A percentile compares a stretch with the other conserved stretches of the same genome.
Conservation (phyloP, 2,888 invertebrate genomes). For the Nudaria mundana region DNA sequence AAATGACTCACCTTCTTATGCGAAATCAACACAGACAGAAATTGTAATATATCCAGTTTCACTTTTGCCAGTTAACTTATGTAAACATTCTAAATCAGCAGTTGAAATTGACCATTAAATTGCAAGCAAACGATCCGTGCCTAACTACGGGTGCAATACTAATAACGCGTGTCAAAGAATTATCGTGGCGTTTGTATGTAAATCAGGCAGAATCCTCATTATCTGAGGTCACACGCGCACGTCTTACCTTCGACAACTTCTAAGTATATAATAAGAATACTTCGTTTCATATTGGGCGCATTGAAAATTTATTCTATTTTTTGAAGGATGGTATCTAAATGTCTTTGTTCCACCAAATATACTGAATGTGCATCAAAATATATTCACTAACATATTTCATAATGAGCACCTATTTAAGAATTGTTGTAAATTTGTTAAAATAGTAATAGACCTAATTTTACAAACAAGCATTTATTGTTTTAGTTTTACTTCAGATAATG, state of each 20-base stretch:
- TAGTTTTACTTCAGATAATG: too few relatives aligned
- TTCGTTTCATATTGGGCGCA: background rate
- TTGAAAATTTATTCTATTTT: slow-evolving; percentile 1
- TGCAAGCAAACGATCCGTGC: background rate
- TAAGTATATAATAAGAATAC: too few relatives aligned
- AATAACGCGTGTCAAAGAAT: slow-evolving; percentile 14
- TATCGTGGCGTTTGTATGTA: slow-evolving; percentile 50
- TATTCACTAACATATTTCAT: too few relatives aligned
- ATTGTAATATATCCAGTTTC: slow-evolving; percentile 15
- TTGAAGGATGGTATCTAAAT: too few relatives aligned
- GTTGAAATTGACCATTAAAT: slow-evolving; percentile 13
- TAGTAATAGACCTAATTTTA: too few relatives aligned
- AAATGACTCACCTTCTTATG: background rate
- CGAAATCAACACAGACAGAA: slow-evolving; percentile 4
- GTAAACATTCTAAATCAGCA: slow-evolving; percentile 2
- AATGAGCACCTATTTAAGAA: too few relatives aligned
- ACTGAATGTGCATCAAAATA: too few relatives aligned
- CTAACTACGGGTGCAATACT: slow-evolving; percentile 17
- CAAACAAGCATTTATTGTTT: too few relatives aligned
- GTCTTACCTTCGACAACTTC: slow-evolving; percentile 22
- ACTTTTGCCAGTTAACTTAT: slow-evolving; percentile 17
- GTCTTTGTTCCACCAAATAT: too few relatives aligned
- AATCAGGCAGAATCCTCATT: slow-evolving; percentile 46
- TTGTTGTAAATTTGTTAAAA: too few relatives aligned
- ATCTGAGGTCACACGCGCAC: slow-evolving; percentile 56